phyloP scores from a whole-genome alignment of 2,113 vertebrate species.

The Montifringilla adamsi region DNA sequence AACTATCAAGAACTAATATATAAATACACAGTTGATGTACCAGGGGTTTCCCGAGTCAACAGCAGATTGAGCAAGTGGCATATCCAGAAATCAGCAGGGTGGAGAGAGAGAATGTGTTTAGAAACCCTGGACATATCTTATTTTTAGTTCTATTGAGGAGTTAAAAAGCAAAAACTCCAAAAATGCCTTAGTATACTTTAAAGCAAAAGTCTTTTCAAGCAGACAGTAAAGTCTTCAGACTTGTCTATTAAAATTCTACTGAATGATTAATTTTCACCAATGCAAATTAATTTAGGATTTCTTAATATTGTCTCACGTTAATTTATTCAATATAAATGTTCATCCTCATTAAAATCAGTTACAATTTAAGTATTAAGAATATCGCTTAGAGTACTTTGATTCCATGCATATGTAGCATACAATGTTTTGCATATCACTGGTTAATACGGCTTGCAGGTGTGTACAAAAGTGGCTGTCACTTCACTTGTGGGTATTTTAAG shows the following conservation, averaged over 20 bases:
- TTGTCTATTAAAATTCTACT: neutral
- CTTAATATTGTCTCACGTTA: conserved; percentile 17
- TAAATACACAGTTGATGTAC: neutral
- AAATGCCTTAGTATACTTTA: neutral
- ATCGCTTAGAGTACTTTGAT: neutral
- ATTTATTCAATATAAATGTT: conserved; percentile 29
- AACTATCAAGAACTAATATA: neutral
- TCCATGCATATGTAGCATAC: neutral
- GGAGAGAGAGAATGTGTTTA: neutral
- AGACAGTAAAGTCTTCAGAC: neutral
- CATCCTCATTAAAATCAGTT: neutral
- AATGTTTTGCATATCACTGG: neutral
- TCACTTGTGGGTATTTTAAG: neutral
- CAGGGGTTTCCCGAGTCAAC: neutral
- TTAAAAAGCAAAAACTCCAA: neutral
- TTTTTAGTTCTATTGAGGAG: neutral
- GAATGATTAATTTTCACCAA: neutral
- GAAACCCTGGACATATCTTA: neutral
- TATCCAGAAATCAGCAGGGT: neutral
- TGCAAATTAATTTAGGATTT: conserved; percentile 6
- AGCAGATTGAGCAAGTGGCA: neutral
- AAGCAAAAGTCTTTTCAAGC: neutral
- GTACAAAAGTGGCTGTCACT: neutral
- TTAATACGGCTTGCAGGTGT: neutral
- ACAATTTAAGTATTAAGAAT: neutral